phyloP scores from a whole-genome alignment of 2,113 vertebrate species.

The Phrynosoma platyrhinos region DNA sequence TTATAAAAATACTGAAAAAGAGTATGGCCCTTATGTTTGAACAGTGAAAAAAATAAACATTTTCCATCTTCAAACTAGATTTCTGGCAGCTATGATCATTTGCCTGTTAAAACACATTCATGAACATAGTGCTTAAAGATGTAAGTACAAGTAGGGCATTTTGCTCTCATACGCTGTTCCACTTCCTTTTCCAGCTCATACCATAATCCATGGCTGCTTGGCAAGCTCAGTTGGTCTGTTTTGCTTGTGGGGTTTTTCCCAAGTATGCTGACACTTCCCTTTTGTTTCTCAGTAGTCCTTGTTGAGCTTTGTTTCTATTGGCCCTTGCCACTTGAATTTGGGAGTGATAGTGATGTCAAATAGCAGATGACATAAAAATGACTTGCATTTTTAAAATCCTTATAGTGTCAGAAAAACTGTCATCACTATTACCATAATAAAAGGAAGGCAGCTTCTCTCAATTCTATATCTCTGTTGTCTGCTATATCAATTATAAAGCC shows the following conservation, averaged over 20 bases:
- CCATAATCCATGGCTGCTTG: not conserved
- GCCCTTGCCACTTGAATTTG: not conserved
- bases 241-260: not conserved
- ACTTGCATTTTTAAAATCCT: not conserved
- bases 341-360: not conserved
- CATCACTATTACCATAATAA: not conserved
- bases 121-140: no score
- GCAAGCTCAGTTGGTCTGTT: not conserved
- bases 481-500: not conserved
- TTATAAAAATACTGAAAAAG: no score
- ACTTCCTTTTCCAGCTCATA: not conserved
- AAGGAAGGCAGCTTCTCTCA: not conserved
- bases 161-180: no score
- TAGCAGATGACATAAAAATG: not conserved
- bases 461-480: not conserved
- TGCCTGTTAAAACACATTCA: no score
- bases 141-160: not conserved
- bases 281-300: not conserved
- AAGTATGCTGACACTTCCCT: not conserved
- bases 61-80: not conserved
- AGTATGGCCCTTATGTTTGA: not conserved
- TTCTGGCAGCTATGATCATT: not conserved
- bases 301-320: not conserved
- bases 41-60: not conserved
- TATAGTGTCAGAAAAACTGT: not conserved